These are phyloP conservation scores for Gryllus bimaculatus DNA, from an alignment of 1,140 invertebrate species.

Conservation along the genomic window DNA sequence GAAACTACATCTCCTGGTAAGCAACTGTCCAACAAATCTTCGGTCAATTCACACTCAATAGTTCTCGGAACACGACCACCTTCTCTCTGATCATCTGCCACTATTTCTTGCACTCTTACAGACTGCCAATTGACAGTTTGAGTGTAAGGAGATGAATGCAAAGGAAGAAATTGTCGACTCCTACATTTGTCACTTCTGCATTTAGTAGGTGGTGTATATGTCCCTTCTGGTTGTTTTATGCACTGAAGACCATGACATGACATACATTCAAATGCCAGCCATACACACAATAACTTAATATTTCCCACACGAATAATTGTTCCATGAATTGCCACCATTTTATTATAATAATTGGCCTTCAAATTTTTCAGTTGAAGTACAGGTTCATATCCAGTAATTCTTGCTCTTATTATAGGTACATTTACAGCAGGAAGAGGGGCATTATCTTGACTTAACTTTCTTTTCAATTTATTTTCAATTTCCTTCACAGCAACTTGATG, in stretches of 20 bases:
- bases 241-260: conserved; percentile 54
- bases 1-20: conserved; percentile 82
- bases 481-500: conserved; percentile 42
- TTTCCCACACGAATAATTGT: conserved; percentile 76
- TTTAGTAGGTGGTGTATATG: conserved; percentile 44
- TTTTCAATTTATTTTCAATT: conserved; percentile 24
- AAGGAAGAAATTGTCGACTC: conserved; percentile 52
- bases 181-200: conserved; percentile 47
- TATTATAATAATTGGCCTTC: conserved; percentile 74
- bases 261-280: conserved; percentile 69
- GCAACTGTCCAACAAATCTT: conserved; percentile 79
- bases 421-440: conserved; percentile 24
- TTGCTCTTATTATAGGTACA: conserved; percentile 45
- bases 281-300: conserved; percentile 60
- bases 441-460: conserved; percentile 18
- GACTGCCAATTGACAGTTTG: conserved; percentile 67
- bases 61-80: conserved; percentile 72
- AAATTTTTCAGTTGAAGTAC: conserved; percentile 58
- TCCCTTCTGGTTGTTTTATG: conserved; percentile 50
- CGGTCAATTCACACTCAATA: conserved; percentile 75
- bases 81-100: conserved; percentile 40
- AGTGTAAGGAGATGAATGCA: conserved; percentile 57
- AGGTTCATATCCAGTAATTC: conserved; percentile 60
- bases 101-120: conserved; percentile 66
- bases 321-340: conserved; percentile 73